phyloP scores from a whole-genome alignment of 1,140 invertebrate species.

The Pachypeltis micranthus region DNA sequence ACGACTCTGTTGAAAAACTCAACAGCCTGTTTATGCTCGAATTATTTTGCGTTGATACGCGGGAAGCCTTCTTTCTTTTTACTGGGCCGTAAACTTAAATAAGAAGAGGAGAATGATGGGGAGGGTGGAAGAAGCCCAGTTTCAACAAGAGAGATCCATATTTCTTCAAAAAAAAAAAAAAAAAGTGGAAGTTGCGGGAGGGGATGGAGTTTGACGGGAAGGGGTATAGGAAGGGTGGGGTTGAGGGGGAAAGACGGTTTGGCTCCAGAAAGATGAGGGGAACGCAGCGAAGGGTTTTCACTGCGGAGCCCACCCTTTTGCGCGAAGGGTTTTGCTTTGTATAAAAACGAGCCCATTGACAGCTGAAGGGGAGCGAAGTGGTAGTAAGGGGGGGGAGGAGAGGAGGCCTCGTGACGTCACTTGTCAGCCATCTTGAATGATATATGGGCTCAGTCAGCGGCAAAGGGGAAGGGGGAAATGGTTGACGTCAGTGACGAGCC shows the following conservation, averaged over 20 bases:
- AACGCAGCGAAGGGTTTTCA: too few species aligned
- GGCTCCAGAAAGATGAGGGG: too few species aligned
- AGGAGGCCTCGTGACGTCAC: slow-evolving; percentile 12
- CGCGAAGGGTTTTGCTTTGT: too few species aligned
- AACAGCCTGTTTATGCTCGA: background rate
- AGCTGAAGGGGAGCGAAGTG: slow-evolving; percentile 2
- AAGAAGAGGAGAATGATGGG: background rate
- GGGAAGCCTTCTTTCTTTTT: background rate
- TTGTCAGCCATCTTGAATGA: slow-evolving; percentile 23
- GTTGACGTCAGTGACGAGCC: too few species aligned
- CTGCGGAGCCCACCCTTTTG: too few species aligned
- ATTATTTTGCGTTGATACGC: slow-evolving; percentile 13
- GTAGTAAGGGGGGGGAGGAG: too few species aligned
- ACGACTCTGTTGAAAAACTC: background rate
- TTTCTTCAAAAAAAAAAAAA: slow-evolving; percentile 12
- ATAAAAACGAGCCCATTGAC: slow-evolving; percentile 12
- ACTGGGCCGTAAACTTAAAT: slow-evolving; percentile 9
- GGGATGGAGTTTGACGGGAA: background rate
- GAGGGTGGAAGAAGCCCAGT: background rate
- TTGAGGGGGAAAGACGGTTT: too few species aligned
- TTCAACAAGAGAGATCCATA: slow-evolving; percentile 13
- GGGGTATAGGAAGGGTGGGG: too few species aligned
- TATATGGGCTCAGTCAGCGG: slow-evolving; percentile 17
- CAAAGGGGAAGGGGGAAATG: slow-evolving; percentile 1
- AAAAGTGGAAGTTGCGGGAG: too few species aligned